Conservation (phyloP, 2,797 vertebrate genomes). For the Okamejei kenojei region DNA sequence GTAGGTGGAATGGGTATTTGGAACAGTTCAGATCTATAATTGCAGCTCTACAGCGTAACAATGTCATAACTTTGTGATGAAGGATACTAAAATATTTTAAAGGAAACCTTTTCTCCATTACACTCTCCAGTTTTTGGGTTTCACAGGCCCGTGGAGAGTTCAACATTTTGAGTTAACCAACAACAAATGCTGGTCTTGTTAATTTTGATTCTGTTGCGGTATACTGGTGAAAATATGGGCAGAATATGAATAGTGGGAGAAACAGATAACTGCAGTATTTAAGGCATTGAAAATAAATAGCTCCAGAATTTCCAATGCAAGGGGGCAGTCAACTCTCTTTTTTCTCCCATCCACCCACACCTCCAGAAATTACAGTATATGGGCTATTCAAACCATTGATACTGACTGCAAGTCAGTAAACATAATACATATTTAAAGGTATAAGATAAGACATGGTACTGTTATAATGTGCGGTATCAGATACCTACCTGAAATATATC, state of each 20-base stretch:
- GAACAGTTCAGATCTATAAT: too few species aligned
- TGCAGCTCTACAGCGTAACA: too few species aligned
- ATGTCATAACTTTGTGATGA: too few species aligned
- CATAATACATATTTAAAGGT: background rate
- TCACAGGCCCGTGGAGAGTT: background rate
- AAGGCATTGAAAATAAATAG: background rate
- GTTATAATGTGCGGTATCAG: background rate
- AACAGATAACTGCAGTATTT: background rate
- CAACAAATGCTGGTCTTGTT: background rate
- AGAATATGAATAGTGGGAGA: background rate
- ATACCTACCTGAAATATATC: constrained; percentile 53
- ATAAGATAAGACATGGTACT: too few species aligned
- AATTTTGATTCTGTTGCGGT: background rate
- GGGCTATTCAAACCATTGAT: background rate
- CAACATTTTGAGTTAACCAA: background rate
- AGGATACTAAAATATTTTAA: too few species aligned
- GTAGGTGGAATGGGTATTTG: too few species aligned
- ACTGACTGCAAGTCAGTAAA: background rate
- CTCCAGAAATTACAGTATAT: background rate
- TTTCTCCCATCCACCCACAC: background rate
- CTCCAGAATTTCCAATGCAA: background rate
- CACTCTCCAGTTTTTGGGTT: background rate
- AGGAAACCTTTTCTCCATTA: too few species aligned
- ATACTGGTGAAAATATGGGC: too few species aligned
- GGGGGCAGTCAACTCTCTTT: background rate